A percentile compares a stretch with the other conserved stretches of the same genome.
These are phyloP conservation scores for Congeria kusceri DNA, from an alignment of 2,888 invertebrate genomes.

Conservation along the genomic window DNA sequence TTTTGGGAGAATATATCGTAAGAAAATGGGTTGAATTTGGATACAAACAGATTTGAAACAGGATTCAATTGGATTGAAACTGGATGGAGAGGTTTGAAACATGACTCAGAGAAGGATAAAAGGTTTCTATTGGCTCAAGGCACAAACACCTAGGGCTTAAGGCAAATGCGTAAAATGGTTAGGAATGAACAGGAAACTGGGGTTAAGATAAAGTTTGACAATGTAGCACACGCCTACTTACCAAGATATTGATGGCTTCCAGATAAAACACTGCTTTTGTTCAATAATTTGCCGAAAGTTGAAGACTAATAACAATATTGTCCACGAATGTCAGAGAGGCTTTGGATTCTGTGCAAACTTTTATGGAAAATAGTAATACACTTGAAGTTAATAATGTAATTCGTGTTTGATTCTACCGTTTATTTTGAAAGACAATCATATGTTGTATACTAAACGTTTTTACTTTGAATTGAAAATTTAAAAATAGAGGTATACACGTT, in stretches of 20 bases:
- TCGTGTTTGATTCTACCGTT: no score
- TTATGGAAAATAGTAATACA: no score
- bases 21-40: background rate
- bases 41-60: conserved; percentile 1
- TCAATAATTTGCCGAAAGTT: no score
- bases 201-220: conserved; percentile 58
- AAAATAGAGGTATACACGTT: no score
- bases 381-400: no score
- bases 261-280: no score
- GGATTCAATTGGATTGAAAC: background rate
- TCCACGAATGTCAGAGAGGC: no score
- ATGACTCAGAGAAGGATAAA: background rate
- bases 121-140: background rate
- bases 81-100: background rate
- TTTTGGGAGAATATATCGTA: background rate
- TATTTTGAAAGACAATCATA: no score
- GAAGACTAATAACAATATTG: no score
- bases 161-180: conserved; percentile 26
- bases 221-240: conserved; percentile 65
- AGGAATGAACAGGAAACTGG: conserved; percentile 30
- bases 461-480: no score
- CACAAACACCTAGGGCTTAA: conserved; percentile 5
- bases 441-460: no score
- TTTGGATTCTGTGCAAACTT: no score
- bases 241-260: conserved; percentile 26